Base-by-base conservation (phyloP, 2,113 vertebrate genomes). In the Heterocephalus glaber region DNA sequence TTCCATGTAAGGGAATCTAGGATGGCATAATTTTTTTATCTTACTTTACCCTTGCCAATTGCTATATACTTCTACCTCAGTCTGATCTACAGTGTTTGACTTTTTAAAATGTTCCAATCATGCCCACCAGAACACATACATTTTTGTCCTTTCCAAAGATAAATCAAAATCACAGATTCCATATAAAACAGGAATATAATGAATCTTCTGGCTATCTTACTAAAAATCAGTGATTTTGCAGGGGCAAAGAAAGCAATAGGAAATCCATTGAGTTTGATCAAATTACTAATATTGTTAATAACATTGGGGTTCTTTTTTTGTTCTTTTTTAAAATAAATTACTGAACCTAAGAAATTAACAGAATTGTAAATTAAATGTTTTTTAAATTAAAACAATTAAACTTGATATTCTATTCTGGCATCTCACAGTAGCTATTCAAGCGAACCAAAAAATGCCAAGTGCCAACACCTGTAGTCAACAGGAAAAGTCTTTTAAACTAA, bases 391-490 rank as follows among this genome's bases (percentile, higher is more conserved):
- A 93, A 93, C 84, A 93, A 85, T 93, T 93, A 96, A 79, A 24
- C 24, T 85, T 65, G 58, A 14, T 86, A 86, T 95, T 95, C 28
- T 84, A 20, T 30, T 94, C 58, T 82, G 92, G 58, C 41, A 54
- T 95, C 74, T 97, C 94, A 92, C 96, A 95, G 94, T 52, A 92
- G 93, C 80, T 87, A 66, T 54, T 85, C 74, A 72, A 95, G 26
- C 63, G 61, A 9, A 95, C 70, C 14, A 56, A 58, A n/a, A 76
- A 93, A 77, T 68, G 68, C 72, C 63, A 63, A 85, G 68, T 82
- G 95, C 54, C 97, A 93, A 96, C 93, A 97, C 95, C 89, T 97
- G 92, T 97, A 96, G 93, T 97, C 93, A 97, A 95, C 93, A 93
- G 17, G 1, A 72, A 77, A 56, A 44, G 58, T 77, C 70, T 65